phyloP scores from a whole-genome alignment of 2,888 invertebrate genomes.

The Physocephala rufipes region DNA sequence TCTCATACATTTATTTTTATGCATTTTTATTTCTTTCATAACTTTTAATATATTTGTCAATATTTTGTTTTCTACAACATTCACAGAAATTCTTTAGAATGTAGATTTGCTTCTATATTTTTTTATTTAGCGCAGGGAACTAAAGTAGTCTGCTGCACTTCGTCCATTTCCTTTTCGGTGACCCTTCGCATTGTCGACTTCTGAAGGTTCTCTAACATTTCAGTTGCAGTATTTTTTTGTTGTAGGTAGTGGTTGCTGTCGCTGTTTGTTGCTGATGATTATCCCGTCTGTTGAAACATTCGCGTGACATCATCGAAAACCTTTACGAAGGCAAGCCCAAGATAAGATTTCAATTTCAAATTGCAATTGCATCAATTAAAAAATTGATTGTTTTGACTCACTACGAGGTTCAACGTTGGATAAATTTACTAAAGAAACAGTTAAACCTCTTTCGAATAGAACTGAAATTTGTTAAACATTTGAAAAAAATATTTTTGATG shows the following conservation, averaged over 20 bases:
- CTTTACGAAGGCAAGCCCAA: constrained; percentile 90
- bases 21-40: too few relatives aligned
- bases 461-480: too few relatives aligned
- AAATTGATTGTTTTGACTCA: constrained; percentile 74
- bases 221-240: constrained; percentile 16
- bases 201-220: neutral
- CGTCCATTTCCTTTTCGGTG: too few relatives aligned
- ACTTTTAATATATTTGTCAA: too few relatives aligned
- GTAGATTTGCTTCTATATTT: constrained; percentile 1
- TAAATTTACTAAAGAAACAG: constrained; percentile 83
- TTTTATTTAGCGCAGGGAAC: too few relatives aligned
- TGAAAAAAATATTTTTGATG: neutral
- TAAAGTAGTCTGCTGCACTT: too few relatives aligned
- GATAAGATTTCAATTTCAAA: constrained; percentile 78
- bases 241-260: constrained; percentile 15
- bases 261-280: neutral
- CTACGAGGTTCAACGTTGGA: constrained; percentile 81
- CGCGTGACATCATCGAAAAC: constrained; percentile 82
- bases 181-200: too few relatives aligned
- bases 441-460: constrained; percentile 82
- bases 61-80: constrained; percentile 29
- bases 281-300: constrained; percentile 64
- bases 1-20: too few relatives aligned
- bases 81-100: constrained; percentile 39
- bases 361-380: constrained; percentile 73